Conservation (phyloP, 2,113 vertebrate species). For the Oreochromis niloticus region DNA sequence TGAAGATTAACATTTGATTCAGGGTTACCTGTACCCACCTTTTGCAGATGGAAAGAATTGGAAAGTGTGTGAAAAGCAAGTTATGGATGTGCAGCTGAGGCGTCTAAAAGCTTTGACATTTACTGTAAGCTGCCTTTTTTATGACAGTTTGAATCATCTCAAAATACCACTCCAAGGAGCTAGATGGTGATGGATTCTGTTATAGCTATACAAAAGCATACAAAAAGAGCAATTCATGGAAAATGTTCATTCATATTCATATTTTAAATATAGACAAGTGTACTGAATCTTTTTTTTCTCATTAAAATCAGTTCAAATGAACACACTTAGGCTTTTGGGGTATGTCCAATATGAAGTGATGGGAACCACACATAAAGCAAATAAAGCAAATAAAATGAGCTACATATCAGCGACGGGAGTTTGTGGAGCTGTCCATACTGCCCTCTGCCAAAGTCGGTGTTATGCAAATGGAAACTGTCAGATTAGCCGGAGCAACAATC, state of each 20-base stretch:
- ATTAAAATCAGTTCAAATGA: not conserved
- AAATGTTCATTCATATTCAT: not conserved
- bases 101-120: not conserved
- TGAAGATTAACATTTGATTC: not conserved
- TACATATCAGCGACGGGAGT: not conserved
- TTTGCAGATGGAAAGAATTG: not conserved
- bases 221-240: not conserved
- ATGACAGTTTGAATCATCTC: not conserved
- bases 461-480: slow-evolving; percentile 47
- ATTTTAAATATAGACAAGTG: not conserved
- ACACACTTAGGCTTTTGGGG: not conserved
- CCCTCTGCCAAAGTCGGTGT: not conserved
- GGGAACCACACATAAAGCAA: not conserved
- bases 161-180: not conserved
- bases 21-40: not conserved
- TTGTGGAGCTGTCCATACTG: not conserved
- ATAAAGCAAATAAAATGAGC: not conserved
- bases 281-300: not conserved
- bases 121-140: not conserved
- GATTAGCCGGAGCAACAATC: slow-evolving; percentile 43
- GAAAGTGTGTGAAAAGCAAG: not conserved
- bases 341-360: not conserved
- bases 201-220: not conserved
- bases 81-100: not conserved
- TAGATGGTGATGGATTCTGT: not conserved